These are phyloP conservation scores for Xestia c-nigrum DNA, from an alignment of 2,888 invertebrate genomes.

Conservation along the genomic window DNA sequence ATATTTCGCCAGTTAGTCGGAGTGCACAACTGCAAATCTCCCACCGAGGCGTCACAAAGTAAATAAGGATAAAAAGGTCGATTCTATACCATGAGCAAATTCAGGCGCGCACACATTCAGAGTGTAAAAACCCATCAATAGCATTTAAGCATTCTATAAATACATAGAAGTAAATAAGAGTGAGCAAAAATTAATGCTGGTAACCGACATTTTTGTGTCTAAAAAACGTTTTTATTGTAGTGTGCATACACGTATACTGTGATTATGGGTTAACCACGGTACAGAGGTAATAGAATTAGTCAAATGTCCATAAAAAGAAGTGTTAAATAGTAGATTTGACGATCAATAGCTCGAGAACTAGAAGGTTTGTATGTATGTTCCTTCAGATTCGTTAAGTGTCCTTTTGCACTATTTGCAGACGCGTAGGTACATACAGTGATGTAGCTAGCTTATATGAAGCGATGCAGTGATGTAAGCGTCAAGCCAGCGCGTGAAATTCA, in stretches of 20 bases:
- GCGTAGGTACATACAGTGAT: background rate
- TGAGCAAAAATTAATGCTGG: background rate
- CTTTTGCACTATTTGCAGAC: background rate
- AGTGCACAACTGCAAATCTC: constrained; percentile 37
- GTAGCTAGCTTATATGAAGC: too few relatives aligned
- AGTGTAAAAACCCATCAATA: background rate
- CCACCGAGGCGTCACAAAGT: background rate
- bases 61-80: background rate
- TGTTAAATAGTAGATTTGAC: background rate
- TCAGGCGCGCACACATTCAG: background rate
- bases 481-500: too few relatives aligned
- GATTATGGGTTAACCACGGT: background rate
- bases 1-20: constrained; percentile 38
- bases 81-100: background rate
- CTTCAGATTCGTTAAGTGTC: background rate
- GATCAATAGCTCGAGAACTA: background rate
- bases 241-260: background rate
- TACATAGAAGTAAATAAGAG: background rate
- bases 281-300: background rate
- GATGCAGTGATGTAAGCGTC: background rate
- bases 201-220: background rate
- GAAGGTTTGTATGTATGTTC: background rate
- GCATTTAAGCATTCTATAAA: background rate
- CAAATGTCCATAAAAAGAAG: background rate
- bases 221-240: background rate